Evolutionary conservation across 2,113 vertebrate species (phyloP), one percentile per base, ranked within the genome.

Genomic region (Xenus cinereus): DNA sequence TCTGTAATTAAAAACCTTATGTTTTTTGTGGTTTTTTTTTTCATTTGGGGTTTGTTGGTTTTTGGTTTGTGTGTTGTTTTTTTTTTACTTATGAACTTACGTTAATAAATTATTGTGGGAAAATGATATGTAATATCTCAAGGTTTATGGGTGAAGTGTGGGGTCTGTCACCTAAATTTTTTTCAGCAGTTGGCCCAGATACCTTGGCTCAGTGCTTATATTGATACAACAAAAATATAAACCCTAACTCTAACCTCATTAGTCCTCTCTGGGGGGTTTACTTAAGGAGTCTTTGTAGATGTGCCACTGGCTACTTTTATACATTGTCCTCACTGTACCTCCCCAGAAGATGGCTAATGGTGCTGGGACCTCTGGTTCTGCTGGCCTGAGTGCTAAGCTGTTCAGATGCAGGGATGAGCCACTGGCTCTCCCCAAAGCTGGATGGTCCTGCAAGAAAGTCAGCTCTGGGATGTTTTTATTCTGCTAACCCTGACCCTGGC

Each of bases 191-290:
- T 67, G 41, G 27, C 56, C 6, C 39, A 81, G 2, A 9, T 75
- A 7, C 9, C 7, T 68, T 24, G 21, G 4, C 37, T 76, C 22
- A 45, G 11, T 37, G 43, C 67, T 63, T 35, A 6, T n/a, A 20
- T 12, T 33, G 27, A 54, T n/a, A 14, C 14, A 86, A 54, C 43
- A 51, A 12, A 57, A 62, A 3, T 16, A 23, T 14, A 57, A 88
- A 53, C 22, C 33, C 53, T n/a, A 73, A 16, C 20, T 12, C 45
- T 56, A 46, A 21, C 10, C 19, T 64, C 30, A 16, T 27, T 60
- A 77, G 6, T 17, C 32, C 7, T 67, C 0, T 9, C 30, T 67
- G 37, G 8, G 20, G 26, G 13, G 1, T 13, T 51, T 80, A 23
- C 7, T 50, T 54, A 19, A 28, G n/a, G 14, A 66, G 23, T 6